phyloP scores from a whole-genome alignment of 2,888 invertebrate genomes.

The Sycophila texana region DNA sequence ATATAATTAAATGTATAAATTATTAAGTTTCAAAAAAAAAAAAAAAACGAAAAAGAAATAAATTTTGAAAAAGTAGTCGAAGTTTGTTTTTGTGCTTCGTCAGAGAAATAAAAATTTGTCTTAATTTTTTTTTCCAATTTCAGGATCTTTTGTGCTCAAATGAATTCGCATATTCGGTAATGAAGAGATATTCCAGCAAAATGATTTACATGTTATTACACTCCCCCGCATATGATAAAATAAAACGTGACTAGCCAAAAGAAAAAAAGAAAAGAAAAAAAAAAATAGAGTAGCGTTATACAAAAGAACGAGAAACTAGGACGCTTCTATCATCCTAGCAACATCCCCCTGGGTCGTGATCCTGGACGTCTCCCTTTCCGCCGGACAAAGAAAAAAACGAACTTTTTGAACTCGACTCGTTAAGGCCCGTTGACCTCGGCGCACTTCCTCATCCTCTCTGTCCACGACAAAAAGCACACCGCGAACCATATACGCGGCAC shows the following conservation, averaged over 20 bases:
- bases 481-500: neutral
- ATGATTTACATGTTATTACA: neutral
- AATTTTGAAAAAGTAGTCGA: no score
- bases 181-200: neutral
- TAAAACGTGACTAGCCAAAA: conserved; percentile 9
- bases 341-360: neutral
- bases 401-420: neutral
- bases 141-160: no score
- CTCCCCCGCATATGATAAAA: neutral
- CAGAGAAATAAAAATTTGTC: no score
- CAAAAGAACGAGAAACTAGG: neutral
- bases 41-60: no score
- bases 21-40: no score
- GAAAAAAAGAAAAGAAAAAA: conserved; percentile 1
- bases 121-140: no score
- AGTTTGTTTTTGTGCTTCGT: no score
- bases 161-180: neutral
- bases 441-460: neutral
- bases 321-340: neutral
- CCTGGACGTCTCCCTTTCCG: neutral
- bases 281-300: neutral
- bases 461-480: neutral
- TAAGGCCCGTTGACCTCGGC: neutral
- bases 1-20: no score
- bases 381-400: neutral